Evolutionary conservation across 2,113 vertebrate species (phyloP).

Genomic region (Indicator indicator): DNA sequence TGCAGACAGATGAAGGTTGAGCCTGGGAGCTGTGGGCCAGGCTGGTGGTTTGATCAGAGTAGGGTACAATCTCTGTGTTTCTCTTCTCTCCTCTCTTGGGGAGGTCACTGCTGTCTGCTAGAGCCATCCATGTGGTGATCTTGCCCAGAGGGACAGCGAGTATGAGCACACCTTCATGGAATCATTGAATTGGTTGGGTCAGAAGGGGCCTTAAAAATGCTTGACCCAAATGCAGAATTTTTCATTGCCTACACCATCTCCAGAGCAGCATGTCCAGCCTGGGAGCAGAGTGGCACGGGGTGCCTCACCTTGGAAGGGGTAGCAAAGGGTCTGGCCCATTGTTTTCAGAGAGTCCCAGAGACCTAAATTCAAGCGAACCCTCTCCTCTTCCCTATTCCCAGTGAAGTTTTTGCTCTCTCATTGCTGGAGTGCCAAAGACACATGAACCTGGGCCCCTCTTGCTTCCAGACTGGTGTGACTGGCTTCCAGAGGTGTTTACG

Average conservation of each 20-base stretch:
- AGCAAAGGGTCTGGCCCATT: rapidly evolving
- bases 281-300: not conserved
- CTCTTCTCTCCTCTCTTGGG: no score
- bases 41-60: no score
- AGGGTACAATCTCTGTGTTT: no score
- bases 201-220: not conserved
- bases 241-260: rapidly evolving
- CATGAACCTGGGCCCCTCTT: rapidly evolving
- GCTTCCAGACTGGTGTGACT: not conserved
- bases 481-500: not conserved
- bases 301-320: rapidly evolving
- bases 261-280: not conserved
- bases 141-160: no score
- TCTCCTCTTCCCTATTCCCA: not conserved
- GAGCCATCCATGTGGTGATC: no score
- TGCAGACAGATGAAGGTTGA: no score
- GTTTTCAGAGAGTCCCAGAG: not conserved
- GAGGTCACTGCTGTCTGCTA: no score
- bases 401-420: rapidly evolving
- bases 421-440: not conserved
- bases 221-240: not conserved
- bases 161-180: no score
- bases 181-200: no score
- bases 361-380: not conserved
- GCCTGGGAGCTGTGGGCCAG: no score